Base-by-base conservation (phyloP, 2,797 vertebrate genomes). In the Lutjanus argentimaculatus region DNA sequence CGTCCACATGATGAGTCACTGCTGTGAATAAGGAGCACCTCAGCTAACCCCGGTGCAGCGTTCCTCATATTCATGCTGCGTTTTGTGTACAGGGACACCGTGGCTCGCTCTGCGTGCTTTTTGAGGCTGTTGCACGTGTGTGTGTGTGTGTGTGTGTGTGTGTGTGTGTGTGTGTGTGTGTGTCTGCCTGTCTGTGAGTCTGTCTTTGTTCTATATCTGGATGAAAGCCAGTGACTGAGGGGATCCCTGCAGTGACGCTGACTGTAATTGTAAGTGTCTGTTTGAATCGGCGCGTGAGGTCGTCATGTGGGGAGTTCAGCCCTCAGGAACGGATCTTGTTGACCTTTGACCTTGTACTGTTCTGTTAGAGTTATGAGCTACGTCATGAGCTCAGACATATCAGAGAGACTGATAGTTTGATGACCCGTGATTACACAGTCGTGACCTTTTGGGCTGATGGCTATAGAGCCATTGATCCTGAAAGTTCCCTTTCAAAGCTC, bases 331-430 rank as follows among this genome's bases (percentile, higher is more conserved):
- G 40, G 14, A 55, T 67, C 25, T 36, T 19, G 40, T 64, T 79
- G 83, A 87, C 81, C 82, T 86, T 80, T 90, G 65, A 89, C 83
- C 86, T 88, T 80, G 68, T 22, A 12, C 59, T 58, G 48, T 77
- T 80, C 66, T 74, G 63, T 40, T 17, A 67, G 49, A 42, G 14
- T 80, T 51, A 19, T 40, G 30, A 70, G 71, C 51, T 25, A 30
- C 65, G 56, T 63, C 42, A 40, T 2, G 11, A 30, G 57, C 49
- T 80, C 36, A 19, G n/a, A 84, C 56, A 49, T 68, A 62, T 62
- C 75, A 30, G 42, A 74, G 72, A 74, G 58, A 61, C 40, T 62
- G 57, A 77, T 36, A 19, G 21, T 59, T 59, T 53, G 43, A 59
- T 66, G 77, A 72, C 71, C 67, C 42, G 5, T n/a, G 21, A 67